Conservation (phyloP, 2,888 invertebrate species). For the Andrena minutula region DNA sequence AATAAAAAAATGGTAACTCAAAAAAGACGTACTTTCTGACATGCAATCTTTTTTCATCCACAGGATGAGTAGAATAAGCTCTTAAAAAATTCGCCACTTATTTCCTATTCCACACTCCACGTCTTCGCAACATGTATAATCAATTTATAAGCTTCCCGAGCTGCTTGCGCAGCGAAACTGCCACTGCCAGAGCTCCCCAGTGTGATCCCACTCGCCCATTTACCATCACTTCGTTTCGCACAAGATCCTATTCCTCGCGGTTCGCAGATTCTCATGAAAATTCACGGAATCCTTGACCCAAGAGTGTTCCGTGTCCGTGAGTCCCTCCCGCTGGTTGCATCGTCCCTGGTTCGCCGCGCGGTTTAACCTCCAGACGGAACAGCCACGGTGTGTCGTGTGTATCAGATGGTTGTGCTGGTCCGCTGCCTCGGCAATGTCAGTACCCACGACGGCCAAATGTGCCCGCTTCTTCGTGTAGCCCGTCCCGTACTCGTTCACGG, state of each 20-base stretch:
- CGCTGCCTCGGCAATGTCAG: constrained; percentile 65
- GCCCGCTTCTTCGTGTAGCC: constrained; percentile 56
- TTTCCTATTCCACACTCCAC: neutral
- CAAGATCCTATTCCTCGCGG: constrained; percentile 18
- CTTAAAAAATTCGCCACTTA: neutral
- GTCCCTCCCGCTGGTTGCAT: constrained; percentile 39
- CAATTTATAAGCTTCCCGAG: too few relatives aligned
- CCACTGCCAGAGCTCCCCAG: neutral
- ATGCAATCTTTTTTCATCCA: too few relatives aligned
- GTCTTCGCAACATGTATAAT: too few relatives aligned
- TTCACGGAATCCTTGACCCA: constrained; percentile 68
- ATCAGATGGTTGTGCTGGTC: constrained; percentile 69
- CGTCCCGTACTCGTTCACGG: constrained; percentile 66
- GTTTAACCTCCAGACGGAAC: constrained; percentile 72
- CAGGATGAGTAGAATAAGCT: too few relatives aligned
- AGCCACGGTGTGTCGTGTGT: constrained; percentile 60
- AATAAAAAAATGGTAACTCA: too few relatives aligned
- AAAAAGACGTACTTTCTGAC: too few relatives aligned
- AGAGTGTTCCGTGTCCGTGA: constrained; percentile 51
- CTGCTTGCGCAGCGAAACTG: neutral
- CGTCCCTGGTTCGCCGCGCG: constrained; percentile 66
- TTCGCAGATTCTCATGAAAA: constrained; percentile 65
- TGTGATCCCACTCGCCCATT: neutral
- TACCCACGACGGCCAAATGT: constrained; percentile 62
- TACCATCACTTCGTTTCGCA: neutral